phyloP scores from a whole-genome alignment of 2,797 vertebrate genomes.

The Sphenopsis melanotis region DNA sequence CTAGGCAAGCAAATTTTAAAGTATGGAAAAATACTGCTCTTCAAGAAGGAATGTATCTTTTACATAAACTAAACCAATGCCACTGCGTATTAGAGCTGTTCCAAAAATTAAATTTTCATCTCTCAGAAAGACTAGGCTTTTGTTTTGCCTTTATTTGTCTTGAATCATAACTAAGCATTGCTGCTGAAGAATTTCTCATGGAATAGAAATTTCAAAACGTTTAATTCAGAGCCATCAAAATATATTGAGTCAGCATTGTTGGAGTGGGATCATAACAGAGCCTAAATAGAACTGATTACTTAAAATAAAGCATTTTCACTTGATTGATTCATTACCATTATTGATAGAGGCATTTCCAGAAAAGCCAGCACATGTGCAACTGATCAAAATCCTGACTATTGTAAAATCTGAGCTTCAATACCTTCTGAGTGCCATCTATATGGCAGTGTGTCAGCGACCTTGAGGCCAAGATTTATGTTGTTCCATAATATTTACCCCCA shows the following conservation, averaged over 20 bases:
- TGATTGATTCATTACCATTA: neutral
- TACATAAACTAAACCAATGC: neutral
- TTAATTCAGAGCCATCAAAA: neutral
- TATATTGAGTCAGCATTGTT: neutral
- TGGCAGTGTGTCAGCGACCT: fast-evolving
- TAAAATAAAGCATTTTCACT: neutral
- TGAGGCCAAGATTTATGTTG: neutral
- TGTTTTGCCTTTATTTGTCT: neutral
- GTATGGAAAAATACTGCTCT: neutral
- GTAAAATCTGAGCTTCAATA: neutral
- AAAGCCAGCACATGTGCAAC: neutral
- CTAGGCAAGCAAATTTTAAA: neutral
- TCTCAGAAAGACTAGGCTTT: neutral
- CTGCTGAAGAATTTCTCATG: neutral
- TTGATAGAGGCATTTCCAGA: neutral
- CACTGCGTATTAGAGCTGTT: neutral
- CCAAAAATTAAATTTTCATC: neutral
- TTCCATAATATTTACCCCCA: neutral
- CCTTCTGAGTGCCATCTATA: neutral
- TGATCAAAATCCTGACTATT: neutral
- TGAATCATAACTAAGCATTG: neutral
- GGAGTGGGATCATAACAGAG: neutral
- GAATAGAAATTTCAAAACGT: neutral
- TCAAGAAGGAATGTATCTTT: neutral
- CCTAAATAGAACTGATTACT: neutral